Evolutionary conservation across 2,113 vertebrate species (phyloP).

Genomic region (Ochotona princeps): DNA sequence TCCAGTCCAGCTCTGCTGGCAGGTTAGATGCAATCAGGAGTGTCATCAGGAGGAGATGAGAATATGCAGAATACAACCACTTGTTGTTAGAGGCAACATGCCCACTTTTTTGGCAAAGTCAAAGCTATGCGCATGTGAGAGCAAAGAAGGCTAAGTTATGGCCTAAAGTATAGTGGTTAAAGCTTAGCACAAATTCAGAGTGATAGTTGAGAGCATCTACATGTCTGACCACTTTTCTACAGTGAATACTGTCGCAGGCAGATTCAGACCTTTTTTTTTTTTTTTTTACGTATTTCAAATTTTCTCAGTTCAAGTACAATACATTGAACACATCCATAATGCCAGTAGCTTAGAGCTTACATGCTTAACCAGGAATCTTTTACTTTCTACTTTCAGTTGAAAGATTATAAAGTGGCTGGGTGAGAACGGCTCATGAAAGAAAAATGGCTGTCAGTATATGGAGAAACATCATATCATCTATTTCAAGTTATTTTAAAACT

Average conservation of each 20-base stretch:
- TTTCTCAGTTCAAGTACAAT: neutral
- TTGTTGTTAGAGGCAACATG: slow-evolving; percentile 73
- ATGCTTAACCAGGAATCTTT: slow-evolving; percentile 9
- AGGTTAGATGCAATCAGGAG: slow-evolving; percentile 72
- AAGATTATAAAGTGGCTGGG: neutral
- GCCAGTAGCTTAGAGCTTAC: neutral
- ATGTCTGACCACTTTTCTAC: slow-evolving; percentile 64
- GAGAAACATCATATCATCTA: neutral
- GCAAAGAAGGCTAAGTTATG: slow-evolving; percentile 48
- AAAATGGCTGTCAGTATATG: neutral
- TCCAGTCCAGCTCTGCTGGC: slow-evolving; percentile 73
- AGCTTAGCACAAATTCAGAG: slow-evolving; percentile 50
- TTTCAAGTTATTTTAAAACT: neutral
- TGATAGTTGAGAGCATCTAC: neutral
- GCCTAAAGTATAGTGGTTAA: slow-evolving; percentile 48
- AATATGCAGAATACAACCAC: slow-evolving; percentile 65
- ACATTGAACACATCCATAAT: neutral
- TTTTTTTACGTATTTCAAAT: slow-evolving; percentile 18
- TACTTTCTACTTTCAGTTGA: neutral
- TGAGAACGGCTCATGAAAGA: neutral
- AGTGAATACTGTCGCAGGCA: slow-evolving; percentile 24
- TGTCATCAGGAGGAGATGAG: slow-evolving; percentile 70
- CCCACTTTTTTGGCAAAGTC: slow-evolving; percentile 74
- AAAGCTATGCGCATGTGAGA: slow-evolving; percentile 55
- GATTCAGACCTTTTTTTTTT: neutral